Evolutionary conservation across 1,140 invertebrate species (phyloP).

Genomic region (Chlorops oryzae): DNA sequence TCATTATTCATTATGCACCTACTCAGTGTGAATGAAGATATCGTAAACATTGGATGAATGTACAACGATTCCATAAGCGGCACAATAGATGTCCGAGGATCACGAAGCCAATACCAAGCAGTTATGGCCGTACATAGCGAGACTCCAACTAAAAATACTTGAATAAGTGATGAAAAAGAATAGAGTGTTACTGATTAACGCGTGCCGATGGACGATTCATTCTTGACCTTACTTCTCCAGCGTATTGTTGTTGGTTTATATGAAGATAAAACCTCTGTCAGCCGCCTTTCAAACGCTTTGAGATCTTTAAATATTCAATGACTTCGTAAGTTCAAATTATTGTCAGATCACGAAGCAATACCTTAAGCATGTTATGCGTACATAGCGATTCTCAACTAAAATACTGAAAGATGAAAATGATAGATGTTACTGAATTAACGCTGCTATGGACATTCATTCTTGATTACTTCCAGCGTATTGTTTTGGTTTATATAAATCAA

Average conservation of each 20-base stretch:
- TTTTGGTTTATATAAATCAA: too few species aligned
- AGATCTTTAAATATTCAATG: slow-evolving; percentile 85
- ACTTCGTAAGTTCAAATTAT: too few species aligned
- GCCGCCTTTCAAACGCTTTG: slow-evolving; percentile 90
- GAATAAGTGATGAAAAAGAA: slow-evolving; percentile 43
- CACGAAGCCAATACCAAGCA: slow-evolving; percentile 90
- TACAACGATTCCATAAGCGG: slow-evolving; percentile 83
- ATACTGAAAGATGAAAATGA: too few species aligned
- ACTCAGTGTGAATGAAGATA: slow-evolving; percentile 79
- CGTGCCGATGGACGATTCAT: too few species aligned
- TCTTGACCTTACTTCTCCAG: slow-evolving; percentile 75
- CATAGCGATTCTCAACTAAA: too few species aligned
- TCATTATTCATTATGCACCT: slow-evolving; percentile 26
- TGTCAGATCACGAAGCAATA: too few species aligned
- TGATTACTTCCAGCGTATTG: too few species aligned
- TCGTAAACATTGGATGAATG: slow-evolving; percentile 95
- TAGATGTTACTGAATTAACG: too few species aligned
- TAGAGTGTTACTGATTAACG: too few species aligned
- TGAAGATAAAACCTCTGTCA: slow-evolving; percentile 94
- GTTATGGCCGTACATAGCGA: slow-evolving; percentile 85
- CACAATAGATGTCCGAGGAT: slow-evolving; percentile 81
- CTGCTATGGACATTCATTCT: too few species aligned
- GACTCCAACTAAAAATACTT: slow-evolving; percentile 77
- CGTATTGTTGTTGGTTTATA: slow-evolving; percentile 83
- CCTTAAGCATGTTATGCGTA: too few species aligned